Evolutionary conservation across 2,888 invertebrate species (phyloP).

Genomic region (Cryptophagus acutangulus): DNA sequence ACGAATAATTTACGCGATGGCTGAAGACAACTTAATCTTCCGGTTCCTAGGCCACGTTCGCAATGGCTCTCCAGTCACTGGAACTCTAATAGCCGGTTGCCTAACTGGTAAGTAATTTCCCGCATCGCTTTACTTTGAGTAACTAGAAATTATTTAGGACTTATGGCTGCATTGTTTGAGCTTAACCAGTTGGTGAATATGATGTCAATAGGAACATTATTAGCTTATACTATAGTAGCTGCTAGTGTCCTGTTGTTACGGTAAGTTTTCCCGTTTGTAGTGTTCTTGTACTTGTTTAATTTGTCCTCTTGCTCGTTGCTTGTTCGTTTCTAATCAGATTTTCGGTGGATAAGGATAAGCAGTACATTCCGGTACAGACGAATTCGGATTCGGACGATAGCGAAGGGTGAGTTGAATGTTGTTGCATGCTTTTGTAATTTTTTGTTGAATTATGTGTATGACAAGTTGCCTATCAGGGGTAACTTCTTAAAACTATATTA

Average conservation of each 20-base stretch:
- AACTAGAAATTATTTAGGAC: conserved; percentile 40
- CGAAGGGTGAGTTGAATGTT: conserved; percentile 31
- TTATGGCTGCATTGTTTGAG: conserved; percentile 66
- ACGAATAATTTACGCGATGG: conserved; percentile 84
- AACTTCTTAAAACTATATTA: conserved; percentile 8
- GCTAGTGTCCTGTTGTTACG: conserved; percentile 68
- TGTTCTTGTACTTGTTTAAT: conserved; percentile 16
- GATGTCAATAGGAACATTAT: conserved; percentile 73
- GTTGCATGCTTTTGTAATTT: conserved; percentile 17
- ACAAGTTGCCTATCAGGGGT: background rate
- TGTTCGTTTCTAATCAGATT: conserved; percentile 28
- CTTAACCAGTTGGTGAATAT: conserved; percentile 67
- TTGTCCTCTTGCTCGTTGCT: conserved; percentile 17
- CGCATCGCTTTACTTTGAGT: background rate
- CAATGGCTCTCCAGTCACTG: conserved; percentile 74
- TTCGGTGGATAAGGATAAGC: conserved; percentile 29
- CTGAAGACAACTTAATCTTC: conserved; percentile 79
- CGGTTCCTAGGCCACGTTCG: conserved; percentile 67
- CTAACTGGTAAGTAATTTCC: conserved; percentile 56
- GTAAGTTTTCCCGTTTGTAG: conserved; percentile 43
- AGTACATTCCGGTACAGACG: conserved; percentile 28
- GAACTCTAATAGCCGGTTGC: conserved; percentile 69
- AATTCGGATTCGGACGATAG: conserved; percentile 35
- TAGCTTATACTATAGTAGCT: conserved; percentile 73
- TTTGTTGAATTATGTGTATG: conserved; percentile 8